phyloP scores from a whole-genome alignment of 1,140 invertebrate species.

The Drosophila rhopaloa region DNA sequence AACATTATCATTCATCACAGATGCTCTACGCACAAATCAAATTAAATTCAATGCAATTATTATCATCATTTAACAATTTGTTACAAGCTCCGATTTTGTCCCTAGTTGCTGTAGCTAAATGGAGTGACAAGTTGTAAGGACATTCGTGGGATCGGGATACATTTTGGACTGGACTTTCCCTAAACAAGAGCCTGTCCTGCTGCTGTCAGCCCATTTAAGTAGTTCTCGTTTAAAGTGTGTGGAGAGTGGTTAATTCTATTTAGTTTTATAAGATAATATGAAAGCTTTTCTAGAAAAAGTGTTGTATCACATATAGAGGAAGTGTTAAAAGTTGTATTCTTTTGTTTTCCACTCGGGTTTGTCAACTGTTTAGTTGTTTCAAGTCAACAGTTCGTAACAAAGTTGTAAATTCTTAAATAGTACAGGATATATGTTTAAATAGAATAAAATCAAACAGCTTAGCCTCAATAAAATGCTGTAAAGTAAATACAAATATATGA shows the following conservation, averaged over 20 bases:
- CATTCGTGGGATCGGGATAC: slow-evolving; percentile 1
- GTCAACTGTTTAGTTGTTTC: slow-evolving; percentile 21
- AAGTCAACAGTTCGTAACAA: slow-evolving; percentile 39
- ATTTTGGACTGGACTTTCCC: slow-evolving; percentile 4
- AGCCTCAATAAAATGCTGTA: slow-evolving; percentile 77
- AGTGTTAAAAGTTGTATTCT: slow-evolving; percentile 76
- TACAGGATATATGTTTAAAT: slow-evolving; percentile 43
- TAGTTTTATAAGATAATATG: slow-evolving; percentile 61
- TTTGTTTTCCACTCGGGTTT: slow-evolving; percentile 27
- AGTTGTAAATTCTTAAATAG: slow-evolving; percentile 34
- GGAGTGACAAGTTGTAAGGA: slow-evolving; percentile 9
- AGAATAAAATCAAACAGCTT: slow-evolving; percentile 62
- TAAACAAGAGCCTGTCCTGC: slow-evolving; percentile 6
- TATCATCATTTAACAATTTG: slow-evolving; percentile 80
- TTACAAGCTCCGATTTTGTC: slow-evolving; percentile 68
- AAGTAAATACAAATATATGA: slow-evolving; percentile 48
- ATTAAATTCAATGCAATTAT: slow-evolving; percentile 72
- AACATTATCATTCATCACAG: slow-evolving; percentile 79
- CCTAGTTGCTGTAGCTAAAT: slow-evolving; percentile 32
- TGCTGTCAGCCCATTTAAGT: slow-evolving; percentile 10
- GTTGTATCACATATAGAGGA: slow-evolving; percentile 83
- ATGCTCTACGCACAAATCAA: slow-evolving; percentile 75
- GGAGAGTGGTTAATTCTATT: slow-evolving; percentile 52
- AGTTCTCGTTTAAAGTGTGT: slow-evolving; percentile 30
- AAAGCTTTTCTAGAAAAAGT: slow-evolving; percentile 82